Conservation (phyloP, 2,888 invertebrate species). For the Oscheius onirici region DNA sequence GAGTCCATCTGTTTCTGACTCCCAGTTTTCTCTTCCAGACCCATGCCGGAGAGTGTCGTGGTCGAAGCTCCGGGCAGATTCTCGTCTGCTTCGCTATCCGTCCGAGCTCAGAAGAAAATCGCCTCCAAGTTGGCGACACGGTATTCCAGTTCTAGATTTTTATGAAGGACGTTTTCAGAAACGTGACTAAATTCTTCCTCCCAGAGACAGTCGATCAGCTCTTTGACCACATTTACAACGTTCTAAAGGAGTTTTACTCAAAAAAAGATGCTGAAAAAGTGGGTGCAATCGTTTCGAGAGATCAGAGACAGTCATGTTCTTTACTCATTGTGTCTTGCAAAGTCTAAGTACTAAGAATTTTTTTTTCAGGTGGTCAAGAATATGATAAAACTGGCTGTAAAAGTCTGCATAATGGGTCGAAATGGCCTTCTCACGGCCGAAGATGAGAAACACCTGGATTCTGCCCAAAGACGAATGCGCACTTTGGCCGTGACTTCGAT, state of each 20-base stretch:
- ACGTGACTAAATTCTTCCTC: constrained; percentile 27
- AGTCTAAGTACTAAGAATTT: too few species aligned
- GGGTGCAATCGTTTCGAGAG: too few species aligned
- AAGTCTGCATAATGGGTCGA: constrained; percentile 25
- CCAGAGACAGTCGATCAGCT: constrained; percentile 25
- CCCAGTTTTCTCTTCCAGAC: not conserved
- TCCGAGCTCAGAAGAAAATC: constrained; percentile 30
- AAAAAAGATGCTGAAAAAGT: constrained; percentile 34
- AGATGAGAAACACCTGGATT: constrained; percentile 27
- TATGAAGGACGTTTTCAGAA: constrained; percentile 5
- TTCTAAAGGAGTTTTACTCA: constrained; percentile 21
- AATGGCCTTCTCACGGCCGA: constrained; percentile 20
- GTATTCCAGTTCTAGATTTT: constrained; percentile 1
- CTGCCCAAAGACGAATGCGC: constrained; percentile 18
- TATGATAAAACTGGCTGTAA: constrained; percentile 31
- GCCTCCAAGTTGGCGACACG: constrained; percentile 23
- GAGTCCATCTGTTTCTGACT: constrained; percentile 20
- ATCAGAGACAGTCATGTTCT: too few species aligned
- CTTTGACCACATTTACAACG: constrained; percentile 6
- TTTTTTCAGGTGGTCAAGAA: constrained; percentile 30
- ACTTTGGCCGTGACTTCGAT: constrained; percentile 22
- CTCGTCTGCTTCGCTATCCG: constrained; percentile 18
- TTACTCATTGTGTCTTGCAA: too few species aligned
- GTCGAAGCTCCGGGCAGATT: constrained; percentile 15
- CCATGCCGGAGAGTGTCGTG: constrained; percentile 13